Percentiles rank a stretch among this genome's conserved stretches.
Evolutionary conservation across 2,113 vertebrate genomes (phyloP).

Genomic region (Pollimyrus isidori): DNA sequence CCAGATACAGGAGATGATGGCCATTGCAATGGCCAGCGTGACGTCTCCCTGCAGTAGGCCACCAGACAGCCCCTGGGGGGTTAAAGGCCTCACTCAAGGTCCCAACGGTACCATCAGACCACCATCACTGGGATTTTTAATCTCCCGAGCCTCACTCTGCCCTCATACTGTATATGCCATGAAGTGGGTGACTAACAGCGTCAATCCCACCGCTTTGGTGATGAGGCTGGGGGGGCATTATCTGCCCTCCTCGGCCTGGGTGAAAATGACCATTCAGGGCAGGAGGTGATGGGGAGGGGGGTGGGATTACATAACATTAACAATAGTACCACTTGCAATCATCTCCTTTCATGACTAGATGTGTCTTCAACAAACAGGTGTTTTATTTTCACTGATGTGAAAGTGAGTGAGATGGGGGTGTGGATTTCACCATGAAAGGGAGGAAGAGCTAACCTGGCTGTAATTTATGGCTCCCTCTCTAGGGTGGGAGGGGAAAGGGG

Average conservation of each 20-base stretch:
- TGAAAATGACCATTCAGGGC: no score
- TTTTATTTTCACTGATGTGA: neutral
- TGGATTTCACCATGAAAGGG: neutral
- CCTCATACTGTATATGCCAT: neutral
- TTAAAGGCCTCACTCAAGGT: neutral
- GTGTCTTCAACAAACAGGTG: neutral
- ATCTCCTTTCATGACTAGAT: neutral
- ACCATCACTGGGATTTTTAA: neutral
- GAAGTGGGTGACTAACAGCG: neutral
- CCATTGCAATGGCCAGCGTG: neutral
- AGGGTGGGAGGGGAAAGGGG: constrained; percentile 47
- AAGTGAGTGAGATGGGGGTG: neutral
- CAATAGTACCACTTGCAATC: no score
- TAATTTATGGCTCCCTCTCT: neutral
- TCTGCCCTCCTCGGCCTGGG: neutral
- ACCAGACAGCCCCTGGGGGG: neutral
- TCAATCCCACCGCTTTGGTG: neutral
- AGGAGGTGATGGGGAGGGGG: no score
- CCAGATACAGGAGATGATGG: neutral
- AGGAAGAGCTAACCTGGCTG: neutral
- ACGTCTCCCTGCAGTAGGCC: neutral
- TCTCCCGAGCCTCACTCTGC: neutral
- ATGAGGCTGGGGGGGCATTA: neutral
- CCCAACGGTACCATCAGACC: neutral
- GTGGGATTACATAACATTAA: neutral